These are phyloP conservation scores for Ailurus styani DNA, from an alignment of 2,113 vertebrate genomes.

Conservation along the genomic window DNA sequence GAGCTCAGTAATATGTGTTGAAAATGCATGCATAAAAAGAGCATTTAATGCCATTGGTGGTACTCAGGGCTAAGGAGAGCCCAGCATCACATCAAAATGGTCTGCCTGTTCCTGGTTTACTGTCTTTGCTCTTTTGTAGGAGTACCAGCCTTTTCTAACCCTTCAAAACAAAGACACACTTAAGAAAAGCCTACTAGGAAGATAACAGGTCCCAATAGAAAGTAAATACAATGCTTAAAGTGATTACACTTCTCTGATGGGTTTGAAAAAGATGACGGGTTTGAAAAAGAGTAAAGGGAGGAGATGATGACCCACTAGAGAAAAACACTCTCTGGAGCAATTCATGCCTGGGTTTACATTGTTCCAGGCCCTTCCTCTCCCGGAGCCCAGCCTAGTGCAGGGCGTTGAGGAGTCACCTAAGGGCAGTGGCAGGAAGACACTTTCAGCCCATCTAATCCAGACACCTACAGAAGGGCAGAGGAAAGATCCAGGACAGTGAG, in stretches of 20 bases:
- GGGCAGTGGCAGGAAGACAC: neutral
- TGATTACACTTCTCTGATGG: neutral
- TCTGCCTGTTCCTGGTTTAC: neutral
- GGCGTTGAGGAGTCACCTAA: neutral
- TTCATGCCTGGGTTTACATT: neutral
- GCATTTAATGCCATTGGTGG: neutral
- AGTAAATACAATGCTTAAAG: neutral
- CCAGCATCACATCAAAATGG: neutral
- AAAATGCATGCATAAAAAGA: neutral
- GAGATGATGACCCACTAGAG: neutral
- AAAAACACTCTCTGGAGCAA: neutral
- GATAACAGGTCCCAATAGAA: neutral
- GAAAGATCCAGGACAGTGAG: neutral
- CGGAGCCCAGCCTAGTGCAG: neutral
- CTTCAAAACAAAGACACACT: neutral
- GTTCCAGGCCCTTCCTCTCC: neutral
- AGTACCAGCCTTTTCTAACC: neutral
- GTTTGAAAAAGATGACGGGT: neutral
- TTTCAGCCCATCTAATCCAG: neutral
- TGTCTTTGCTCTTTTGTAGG: neutral
- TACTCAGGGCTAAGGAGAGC: neutral
- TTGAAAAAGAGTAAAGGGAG: neutral
- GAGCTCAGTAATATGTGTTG: neutral
- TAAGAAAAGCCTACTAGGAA: slow-evolving; percentile 5
- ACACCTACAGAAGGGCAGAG: neutral